These are phyloP conservation scores for Xanthia togata DNA, from an alignment of 2,888 invertebrate genomes.

Conservation along the genomic window DNA sequence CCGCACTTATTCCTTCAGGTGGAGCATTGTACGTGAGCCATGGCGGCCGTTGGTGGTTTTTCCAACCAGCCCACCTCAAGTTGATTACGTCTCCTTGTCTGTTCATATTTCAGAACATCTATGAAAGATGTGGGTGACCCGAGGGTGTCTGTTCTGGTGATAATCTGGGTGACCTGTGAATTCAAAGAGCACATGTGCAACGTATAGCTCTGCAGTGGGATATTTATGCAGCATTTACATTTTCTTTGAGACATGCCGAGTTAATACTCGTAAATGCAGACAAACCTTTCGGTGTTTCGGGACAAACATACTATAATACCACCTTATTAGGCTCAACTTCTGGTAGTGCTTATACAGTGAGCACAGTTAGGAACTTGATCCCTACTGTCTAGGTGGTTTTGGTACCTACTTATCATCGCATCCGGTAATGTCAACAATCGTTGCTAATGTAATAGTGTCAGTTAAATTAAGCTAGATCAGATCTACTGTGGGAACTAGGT, in stretches of 20 bases:
- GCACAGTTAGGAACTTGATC: constrained; percentile 31
- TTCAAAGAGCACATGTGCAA: no score
- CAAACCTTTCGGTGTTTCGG: not conserved
- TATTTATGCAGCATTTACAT: not conserved
- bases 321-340: not conserved
- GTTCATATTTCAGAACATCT: no score
- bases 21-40: no score
- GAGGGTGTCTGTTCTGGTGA: no score
- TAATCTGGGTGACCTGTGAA: no score
- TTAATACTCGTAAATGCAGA: not conserved
- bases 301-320: not conserved
- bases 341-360: not conserved
- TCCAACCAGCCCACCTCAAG: no score
- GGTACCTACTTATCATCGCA: constrained; percentile 6
- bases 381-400: not conserved
- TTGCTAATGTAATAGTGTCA: constrained; percentile 41
- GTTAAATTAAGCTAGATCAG: constrained; percentile 28
- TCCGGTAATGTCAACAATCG: constrained; percentile 51
- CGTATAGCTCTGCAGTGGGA: not conserved
- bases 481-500: constrained; percentile 41
- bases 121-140: no score
- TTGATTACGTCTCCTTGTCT: no score
- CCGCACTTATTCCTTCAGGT: no score
- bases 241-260: not conserved
- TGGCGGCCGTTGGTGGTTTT: no score